phyloP scores from a whole-genome alignment of 1,140 invertebrate genomes.

The Pogonognathellus flavescens region DNA sequence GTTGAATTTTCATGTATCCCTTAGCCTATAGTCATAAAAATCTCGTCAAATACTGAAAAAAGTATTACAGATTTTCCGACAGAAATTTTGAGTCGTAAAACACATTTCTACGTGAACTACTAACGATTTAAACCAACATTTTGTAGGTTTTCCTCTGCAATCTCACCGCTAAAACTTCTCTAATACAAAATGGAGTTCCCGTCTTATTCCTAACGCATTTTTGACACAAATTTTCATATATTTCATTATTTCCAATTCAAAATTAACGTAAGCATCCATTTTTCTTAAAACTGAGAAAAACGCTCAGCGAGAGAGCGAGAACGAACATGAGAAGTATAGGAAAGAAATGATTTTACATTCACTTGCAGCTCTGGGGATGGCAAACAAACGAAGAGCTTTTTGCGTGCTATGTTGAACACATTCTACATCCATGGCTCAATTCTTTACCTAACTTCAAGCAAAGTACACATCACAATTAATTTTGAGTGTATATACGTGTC shows the following conservation, averaged over 20 bases:
- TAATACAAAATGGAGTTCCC: background rate
- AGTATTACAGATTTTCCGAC: background rate
- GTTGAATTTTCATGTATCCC: slow-evolving; percentile 20
- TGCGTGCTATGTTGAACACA: too few relatives aligned
- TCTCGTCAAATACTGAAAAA: background rate
- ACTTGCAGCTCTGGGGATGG: too few relatives aligned
- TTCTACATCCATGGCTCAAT: too few relatives aligned
- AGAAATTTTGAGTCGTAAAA: background rate
- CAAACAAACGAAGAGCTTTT: too few relatives aligned
- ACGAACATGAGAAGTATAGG: too few relatives aligned
- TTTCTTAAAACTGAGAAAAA: too few relatives aligned
- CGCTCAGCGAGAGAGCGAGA: too few relatives aligned
- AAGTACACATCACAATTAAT: too few relatives aligned
- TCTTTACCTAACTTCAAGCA: too few relatives aligned
- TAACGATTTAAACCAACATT: background rate
- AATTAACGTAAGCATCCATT: too few relatives aligned
- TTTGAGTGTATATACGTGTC: too few relatives aligned
- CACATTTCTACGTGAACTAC: background rate
- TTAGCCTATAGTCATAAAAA: slow-evolving; percentile 23
- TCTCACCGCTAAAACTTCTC: background rate
- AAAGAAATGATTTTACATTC: too few relatives aligned
- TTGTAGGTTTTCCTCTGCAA: background rate
- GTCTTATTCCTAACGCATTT: background rate
- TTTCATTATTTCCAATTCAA: background rate
- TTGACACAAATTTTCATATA: background rate